These are phyloP conservation scores for Meta bourneti DNA, from an alignment of 2,888 invertebrate genomes.

Conservation along the genomic window DNA sequence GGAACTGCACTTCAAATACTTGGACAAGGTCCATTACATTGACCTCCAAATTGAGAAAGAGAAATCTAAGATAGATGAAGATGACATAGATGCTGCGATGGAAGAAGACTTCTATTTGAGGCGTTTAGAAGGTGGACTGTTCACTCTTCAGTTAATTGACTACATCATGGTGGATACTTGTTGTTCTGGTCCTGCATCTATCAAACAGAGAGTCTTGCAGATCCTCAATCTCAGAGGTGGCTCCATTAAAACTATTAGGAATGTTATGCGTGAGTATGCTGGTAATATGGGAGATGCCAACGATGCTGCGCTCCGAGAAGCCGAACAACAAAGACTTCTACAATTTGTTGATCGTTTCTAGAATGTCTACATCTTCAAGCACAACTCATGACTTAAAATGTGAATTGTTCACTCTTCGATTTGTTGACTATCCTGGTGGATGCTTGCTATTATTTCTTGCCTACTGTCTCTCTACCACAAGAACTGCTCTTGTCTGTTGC, in stretches of 20 bases:
- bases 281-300: constrained; percentile 94
- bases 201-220: constrained; percentile 75
- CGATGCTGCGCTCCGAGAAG: constrained; percentile 87
- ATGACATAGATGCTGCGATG: constrained; percentile 85
- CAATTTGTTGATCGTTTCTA: constrained; percentile 96
- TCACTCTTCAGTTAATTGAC: constrained; percentile 96
- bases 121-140: constrained; percentile 95
- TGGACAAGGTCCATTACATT: constrained; percentile 89
- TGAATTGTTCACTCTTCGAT: too few relatives aligned
- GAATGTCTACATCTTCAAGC: neutral
- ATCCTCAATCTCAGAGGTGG: constrained; percentile 83
- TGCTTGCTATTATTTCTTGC: too few relatives aligned
- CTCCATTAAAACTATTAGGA: constrained; percentile 94
- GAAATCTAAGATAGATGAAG: constrained; percentile 79
- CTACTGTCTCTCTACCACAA: too few relatives aligned
- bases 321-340: constrained; percentile 94
- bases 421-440: too few relatives aligned
- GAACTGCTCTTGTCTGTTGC: too few relatives aligned
- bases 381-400: too few relatives aligned
- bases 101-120: constrained; percentile 93
- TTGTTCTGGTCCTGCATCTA: constrained; percentile 78
- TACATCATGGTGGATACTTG: constrained; percentile 85
- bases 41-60: constrained; percentile 88
- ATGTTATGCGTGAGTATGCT: constrained; percentile 97
- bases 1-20: constrained; percentile 97